Conservation (phyloP, 2,113 vertebrate species). For the Himantopus leucocephalus region DNA sequence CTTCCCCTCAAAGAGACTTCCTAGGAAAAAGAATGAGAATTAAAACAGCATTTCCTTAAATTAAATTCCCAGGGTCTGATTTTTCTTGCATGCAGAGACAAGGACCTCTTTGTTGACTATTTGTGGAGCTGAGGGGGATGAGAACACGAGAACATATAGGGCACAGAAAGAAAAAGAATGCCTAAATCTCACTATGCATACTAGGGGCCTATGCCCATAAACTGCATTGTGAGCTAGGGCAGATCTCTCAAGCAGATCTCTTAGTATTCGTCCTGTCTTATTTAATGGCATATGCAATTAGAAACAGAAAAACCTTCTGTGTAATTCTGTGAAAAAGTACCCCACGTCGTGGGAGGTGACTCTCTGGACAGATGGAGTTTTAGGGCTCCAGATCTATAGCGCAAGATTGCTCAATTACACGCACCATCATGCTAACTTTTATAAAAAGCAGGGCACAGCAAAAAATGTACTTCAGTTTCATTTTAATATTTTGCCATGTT, state of each 20-base stretch:
- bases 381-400: neutral
- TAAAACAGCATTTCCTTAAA: neutral
- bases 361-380: neutral
- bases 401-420: neutral
- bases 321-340: neutral
- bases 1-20: neutral
- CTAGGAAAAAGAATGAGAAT: neutral
- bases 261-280: neutral
- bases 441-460: neutral
- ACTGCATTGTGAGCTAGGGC: neutral
- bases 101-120: neutral
- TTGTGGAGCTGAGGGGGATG: neutral
- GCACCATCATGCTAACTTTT: neutral
- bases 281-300: neutral
- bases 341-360: neutral
- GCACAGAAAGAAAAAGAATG: neutral
- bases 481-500: conserved; percentile 29
- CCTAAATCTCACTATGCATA: neutral
- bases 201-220: neutral
- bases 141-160: neutral
- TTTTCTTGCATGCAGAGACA: neutral
- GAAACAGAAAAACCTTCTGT: neutral
- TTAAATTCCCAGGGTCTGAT: neutral
- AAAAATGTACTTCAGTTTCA: neutral
- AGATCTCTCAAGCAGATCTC: neutral